Evolutionary conservation across 1,140 invertebrate genomes (phyloP).

Genomic region (Sarcophaga bullata): DNA sequence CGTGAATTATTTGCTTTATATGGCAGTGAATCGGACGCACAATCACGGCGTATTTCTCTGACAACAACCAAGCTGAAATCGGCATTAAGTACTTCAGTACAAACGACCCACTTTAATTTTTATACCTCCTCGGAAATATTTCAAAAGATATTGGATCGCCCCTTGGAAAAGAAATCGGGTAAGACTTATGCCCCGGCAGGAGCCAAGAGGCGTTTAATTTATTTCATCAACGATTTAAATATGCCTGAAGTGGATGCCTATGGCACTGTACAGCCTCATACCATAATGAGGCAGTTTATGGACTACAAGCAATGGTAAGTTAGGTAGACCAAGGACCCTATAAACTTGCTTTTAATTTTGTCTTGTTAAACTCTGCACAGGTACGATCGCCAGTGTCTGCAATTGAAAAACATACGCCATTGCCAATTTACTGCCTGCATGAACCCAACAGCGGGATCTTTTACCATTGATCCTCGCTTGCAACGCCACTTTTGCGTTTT

Average conservation of each 20-base stretch:
- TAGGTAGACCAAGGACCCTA: too few relatives aligned
- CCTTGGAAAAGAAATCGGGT: slow-evolving; percentile 94
- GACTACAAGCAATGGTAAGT: slow-evolving; percentile 87
- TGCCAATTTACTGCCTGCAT: slow-evolving; percentile 95
- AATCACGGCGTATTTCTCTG: background rate
- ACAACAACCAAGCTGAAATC: background rate
- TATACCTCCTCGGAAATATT: slow-evolving; percentile 95
- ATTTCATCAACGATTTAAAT: slow-evolving; percentile 97
- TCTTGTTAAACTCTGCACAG: slow-evolving; percentile 32
- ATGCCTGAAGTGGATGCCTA: slow-evolving; percentile 97
- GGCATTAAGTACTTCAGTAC: slow-evolving; percentile 68
- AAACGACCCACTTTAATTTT: slow-evolving; percentile 94
- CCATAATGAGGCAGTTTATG: slow-evolving; percentile 91
- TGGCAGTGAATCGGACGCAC: slow-evolving; percentile 45
- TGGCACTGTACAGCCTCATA: slow-evolving; percentile 95
- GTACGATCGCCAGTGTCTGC: slow-evolving; percentile 86
- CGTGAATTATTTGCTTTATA: slow-evolving; percentile 80
- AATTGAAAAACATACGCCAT: slow-evolving; percentile 92
- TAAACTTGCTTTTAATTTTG: background rate
- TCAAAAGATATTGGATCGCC: slow-evolving; percentile 90
- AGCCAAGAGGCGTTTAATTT: slow-evolving; percentile 85
- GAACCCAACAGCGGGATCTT: slow-evolving; percentile 96
- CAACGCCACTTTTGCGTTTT: slow-evolving; percentile 95
- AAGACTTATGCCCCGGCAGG: slow-evolving; percentile 93
- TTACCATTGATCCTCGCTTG: slow-evolving; percentile 90